Evolutionary conservation across 2,797 vertebrate genomes (phyloP).

Genomic region (Gephyroberyx darwinii): DNA sequence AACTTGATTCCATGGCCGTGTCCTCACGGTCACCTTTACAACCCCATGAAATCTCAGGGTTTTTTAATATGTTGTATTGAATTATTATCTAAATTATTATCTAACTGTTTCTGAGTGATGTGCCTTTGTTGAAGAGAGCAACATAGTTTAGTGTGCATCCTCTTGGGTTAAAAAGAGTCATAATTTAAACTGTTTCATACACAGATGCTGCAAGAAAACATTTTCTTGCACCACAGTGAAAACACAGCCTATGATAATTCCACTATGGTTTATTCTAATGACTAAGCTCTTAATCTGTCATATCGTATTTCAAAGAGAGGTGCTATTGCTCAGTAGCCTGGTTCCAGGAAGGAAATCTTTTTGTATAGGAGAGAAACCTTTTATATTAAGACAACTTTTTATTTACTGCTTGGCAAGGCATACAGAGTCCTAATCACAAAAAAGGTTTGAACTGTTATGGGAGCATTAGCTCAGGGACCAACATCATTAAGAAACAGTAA

Average conservation of each 20-base stretch:
- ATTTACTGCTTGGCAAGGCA: conserved; percentile 35
- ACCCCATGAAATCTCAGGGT: not conserved
- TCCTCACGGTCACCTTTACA: conserved; percentile 44
- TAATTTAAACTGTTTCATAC: conserved; percentile 8
- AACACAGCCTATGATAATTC: conserved; percentile 62
- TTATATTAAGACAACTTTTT: conserved; percentile 67
- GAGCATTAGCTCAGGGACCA: conserved; percentile 61
- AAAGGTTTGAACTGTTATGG: conserved; percentile 52
- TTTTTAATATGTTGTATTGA: conserved; percentile 1
- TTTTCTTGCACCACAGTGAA: conserved; percentile 41
- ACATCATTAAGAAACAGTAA: conserved; percentile 63
- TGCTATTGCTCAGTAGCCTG: conserved; percentile 56
- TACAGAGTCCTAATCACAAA: conserved; percentile 34
- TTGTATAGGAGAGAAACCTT: conserved; percentile 63
- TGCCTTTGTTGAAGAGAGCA: not conserved
- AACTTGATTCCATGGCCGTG: conserved; percentile 16
- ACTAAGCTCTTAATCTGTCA: conserved; percentile 79
- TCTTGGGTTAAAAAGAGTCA: conserved; percentile 28
- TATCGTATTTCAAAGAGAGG: conserved; percentile 77
- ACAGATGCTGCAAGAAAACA: conserved; percentile 43
- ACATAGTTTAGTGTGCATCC: not conserved
- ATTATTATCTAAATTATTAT: not conserved
- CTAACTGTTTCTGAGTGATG: not conserved
- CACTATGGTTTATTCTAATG: conserved; percentile 78
- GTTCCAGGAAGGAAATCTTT: conserved; percentile 74